A percentile compares a stretch with the other conserved stretches of the same genome.
Conservation (phyloP, 2,113 vertebrate genomes). For the Chinchilla lanigera region DNA sequence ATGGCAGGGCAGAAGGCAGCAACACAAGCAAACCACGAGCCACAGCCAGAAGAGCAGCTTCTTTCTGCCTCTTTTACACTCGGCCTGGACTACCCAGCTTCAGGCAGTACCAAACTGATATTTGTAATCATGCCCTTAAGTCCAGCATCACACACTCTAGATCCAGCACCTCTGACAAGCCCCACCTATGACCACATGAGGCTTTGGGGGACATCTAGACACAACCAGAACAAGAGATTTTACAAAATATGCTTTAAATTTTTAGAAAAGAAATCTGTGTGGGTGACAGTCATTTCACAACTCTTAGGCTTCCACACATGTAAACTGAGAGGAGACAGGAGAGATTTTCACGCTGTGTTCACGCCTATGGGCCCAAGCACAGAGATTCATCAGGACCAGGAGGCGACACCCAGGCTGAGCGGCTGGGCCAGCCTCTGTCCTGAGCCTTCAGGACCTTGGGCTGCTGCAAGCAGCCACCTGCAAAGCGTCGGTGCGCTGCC, state of each 20-base stretch:
- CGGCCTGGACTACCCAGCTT: background rate
- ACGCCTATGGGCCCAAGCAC: background rate
- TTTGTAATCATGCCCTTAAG: background rate
- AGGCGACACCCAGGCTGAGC: background rate
- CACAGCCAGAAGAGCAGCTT: background rate
- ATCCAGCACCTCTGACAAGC: background rate
- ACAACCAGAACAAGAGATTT: background rate
- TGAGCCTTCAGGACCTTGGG: background rate
- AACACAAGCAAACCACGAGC: background rate
- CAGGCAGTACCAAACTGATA: background rate
- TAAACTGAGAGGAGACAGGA: background rate
- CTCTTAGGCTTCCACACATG: background rate
- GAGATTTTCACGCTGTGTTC: background rate
- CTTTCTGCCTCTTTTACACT: background rate
- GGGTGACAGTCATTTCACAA: background rate
- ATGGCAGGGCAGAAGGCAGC: background rate
- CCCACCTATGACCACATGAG: background rate
- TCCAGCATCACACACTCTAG: background rate
- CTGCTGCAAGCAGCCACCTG: background rate
- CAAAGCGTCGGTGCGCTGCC: background rate
- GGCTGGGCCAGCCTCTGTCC: background rate
- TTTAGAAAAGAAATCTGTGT: background rate
- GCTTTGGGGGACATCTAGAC: background rate
- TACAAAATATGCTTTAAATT: background rate
- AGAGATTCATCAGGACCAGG: background rate